A percentile compares a stretch with the other conserved stretches of the same genome.
phyloP scores from a whole-genome alignment of 1,140 invertebrate species.

The Drosophila sulfurigaster region DNA sequence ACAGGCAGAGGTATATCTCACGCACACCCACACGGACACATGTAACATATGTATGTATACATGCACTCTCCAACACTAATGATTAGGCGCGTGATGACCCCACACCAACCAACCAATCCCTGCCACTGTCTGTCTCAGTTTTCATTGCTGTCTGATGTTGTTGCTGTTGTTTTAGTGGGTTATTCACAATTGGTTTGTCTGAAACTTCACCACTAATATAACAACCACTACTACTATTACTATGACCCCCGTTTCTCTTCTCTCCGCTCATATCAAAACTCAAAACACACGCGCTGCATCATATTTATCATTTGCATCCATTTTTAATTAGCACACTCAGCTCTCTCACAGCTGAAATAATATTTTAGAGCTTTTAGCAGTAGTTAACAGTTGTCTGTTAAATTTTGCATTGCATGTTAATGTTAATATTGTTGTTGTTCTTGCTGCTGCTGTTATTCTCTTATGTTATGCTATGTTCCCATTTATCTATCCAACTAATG shows the following conservation, averaged over 20 bases:
- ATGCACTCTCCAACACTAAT: background rate
- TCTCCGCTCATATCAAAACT: constrained; percentile 53
- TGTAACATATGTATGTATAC: constrained; percentile 2
- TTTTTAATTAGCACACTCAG: constrained; percentile 70
- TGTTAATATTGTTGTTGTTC: constrained; percentile 34
- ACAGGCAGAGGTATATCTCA: constrained; percentile 9
- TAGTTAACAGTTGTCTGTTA: constrained; percentile 72
- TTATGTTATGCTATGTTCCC: constrained; percentile 26
- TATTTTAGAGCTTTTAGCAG: constrained; percentile 48
- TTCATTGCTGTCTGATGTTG: constrained; percentile 8
- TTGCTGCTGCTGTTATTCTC: constrained; percentile 13
- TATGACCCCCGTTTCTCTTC: constrained; percentile 44
- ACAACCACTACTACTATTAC: constrained; percentile 42
- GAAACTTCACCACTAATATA: constrained; percentile 4
- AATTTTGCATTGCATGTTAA: constrained; percentile 50
- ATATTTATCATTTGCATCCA: constrained; percentile 79
- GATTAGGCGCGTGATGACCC: constrained; percentile 29
- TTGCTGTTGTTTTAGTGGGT: constrained; percentile 6
- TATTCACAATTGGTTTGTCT: constrained; percentile 14
- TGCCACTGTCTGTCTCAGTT: constrained; percentile 11
- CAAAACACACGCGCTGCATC: constrained; percentile 54
- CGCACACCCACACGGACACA: background rate
- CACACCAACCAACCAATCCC: background rate
- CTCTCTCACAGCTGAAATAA: constrained; percentile 49
- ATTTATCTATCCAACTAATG: constrained; percentile 63